These are phyloP conservation scores for Petrolisthes manimaculis DNA, from an alignment of 2,888 invertebrate genomes.

Conservation along the genomic window DNA sequence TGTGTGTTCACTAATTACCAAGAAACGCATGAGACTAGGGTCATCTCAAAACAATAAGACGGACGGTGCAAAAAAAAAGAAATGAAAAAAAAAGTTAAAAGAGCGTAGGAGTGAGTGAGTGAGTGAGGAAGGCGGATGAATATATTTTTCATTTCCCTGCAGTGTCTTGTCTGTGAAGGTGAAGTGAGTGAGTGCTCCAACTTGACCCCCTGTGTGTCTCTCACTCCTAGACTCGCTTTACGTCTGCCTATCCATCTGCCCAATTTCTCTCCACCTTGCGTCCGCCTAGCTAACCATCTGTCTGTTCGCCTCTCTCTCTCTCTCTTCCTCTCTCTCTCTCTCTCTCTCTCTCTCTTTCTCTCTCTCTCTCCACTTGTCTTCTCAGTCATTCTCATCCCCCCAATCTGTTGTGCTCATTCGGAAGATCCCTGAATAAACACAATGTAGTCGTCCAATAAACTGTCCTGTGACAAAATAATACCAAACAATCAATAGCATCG, in stretches of 20 bases:
- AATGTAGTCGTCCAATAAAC: too few relatives aligned
- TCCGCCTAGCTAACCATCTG: background rate
- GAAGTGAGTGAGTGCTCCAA: too few relatives aligned
- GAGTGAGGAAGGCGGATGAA: background rate
- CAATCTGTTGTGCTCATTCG: too few relatives aligned
- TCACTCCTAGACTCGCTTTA: background rate
- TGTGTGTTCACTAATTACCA: background rate
- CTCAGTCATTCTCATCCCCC: too few relatives aligned
- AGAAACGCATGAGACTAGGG: too few relatives aligned
- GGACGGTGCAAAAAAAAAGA: too few relatives aligned
- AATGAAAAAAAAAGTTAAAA: too few relatives aligned
- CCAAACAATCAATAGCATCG: too few relatives aligned
- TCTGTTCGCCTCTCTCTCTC: background rate
- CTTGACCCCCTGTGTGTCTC: too few relatives aligned
- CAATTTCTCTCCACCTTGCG: background rate
- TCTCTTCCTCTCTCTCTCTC: background rate
- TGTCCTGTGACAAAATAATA: too few relatives aligned
- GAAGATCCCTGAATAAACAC: too few relatives aligned
- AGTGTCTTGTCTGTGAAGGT: too few relatives aligned
- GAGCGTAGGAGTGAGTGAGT: background rate
- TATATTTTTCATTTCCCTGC: background rate
- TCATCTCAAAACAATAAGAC: background rate
- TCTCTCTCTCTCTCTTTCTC: background rate
- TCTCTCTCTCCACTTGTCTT: background rate
- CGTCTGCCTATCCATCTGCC: background rate